Conservation (phyloP, 2,888 invertebrate genomes). For the Nomada fucata region DNA sequence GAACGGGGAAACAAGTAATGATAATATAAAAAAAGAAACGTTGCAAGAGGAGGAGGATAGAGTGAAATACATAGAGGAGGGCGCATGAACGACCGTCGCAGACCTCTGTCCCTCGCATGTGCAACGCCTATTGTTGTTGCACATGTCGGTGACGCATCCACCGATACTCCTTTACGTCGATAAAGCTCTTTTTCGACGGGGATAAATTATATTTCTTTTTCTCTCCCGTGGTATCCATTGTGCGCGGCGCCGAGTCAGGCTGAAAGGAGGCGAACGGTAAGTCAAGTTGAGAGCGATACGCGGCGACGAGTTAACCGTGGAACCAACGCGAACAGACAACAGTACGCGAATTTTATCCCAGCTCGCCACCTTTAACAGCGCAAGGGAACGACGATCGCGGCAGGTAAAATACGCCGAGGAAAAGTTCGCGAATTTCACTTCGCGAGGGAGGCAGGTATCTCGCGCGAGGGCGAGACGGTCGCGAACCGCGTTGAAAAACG, state of each 20-base stretch:
- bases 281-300: slow-evolving; percentile 40
- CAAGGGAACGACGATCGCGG: no score
- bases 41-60: slow-evolving; percentile 38
- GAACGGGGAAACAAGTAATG: slow-evolving; percentile 68
- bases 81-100: slow-evolving; percentile 28
- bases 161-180: background rate
- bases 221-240: no score
- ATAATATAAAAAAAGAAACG: slow-evolving; percentile 42
- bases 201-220: no score
- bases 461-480: slow-evolving; percentile 59
- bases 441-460: no score
- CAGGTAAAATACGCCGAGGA: no score
- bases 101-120: slow-evolving; percentile 67
- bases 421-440: no score
- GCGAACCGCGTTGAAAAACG: slow-evolving; percentile 35
- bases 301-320: no score
- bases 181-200: background rate
- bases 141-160: background rate
- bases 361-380: no score
- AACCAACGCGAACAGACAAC: no score
- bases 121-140: slow-evolving; percentile 55
- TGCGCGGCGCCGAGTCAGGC: no score
- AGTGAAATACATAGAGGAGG: slow-evolving; percentile 38
- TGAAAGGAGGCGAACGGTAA: no score
- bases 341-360: no score